These are phyloP conservation scores for Atopsyche davidsoni DNA, from an alignment of 1,140 invertebrate species.

Conservation along the genomic window DNA sequence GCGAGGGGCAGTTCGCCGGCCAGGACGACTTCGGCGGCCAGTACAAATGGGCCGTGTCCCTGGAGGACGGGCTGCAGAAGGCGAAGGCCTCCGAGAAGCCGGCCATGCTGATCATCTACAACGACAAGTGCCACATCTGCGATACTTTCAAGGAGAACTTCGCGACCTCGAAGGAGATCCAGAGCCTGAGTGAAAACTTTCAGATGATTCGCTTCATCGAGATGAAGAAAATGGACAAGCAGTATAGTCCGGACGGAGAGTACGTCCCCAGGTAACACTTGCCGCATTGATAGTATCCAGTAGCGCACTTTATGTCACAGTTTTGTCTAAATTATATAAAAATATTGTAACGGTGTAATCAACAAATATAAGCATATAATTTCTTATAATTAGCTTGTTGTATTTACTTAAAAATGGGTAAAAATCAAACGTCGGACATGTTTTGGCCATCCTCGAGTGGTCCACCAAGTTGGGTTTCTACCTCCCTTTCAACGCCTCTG, in stretches of 20 bases:
- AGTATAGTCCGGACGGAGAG: constrained; percentile 51
- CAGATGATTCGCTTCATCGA: constrained; percentile 55
- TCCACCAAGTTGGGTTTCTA: too few relatives aligned
- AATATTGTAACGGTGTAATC: too few relatives aligned
- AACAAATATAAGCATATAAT: too few relatives aligned
- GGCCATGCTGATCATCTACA: constrained; percentile 56
- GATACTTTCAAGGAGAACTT: constrained; percentile 55
- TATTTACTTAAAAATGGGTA: too few relatives aligned
- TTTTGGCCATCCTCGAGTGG: too few relatives aligned
- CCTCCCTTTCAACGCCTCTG: too few relatives aligned
- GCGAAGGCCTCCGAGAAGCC: constrained; percentile 52
- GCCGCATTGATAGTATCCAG: too few relatives aligned
- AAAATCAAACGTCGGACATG: too few relatives aligned
- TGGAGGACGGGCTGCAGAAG: constrained; percentile 47
- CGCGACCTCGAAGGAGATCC: constrained; percentile 48
- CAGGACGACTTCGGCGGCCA: constrained; percentile 42
- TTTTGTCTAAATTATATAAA: too few relatives aligned
- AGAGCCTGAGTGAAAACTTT: constrained; percentile 50
- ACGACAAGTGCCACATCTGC: constrained; percentile 57
- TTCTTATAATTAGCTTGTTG: too few relatives aligned
- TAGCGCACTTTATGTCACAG: too few relatives aligned
- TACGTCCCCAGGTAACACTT: constrained; percentile 55
- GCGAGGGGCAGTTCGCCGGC: too few relatives aligned
- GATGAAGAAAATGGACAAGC: constrained; percentile 44
- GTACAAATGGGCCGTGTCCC: constrained; percentile 42